Percentiles rank a stretch among this genome's conserved stretches.
Conservation (phyloP, 2,797 vertebrate genomes). For the Siniperca undulata region DNA sequence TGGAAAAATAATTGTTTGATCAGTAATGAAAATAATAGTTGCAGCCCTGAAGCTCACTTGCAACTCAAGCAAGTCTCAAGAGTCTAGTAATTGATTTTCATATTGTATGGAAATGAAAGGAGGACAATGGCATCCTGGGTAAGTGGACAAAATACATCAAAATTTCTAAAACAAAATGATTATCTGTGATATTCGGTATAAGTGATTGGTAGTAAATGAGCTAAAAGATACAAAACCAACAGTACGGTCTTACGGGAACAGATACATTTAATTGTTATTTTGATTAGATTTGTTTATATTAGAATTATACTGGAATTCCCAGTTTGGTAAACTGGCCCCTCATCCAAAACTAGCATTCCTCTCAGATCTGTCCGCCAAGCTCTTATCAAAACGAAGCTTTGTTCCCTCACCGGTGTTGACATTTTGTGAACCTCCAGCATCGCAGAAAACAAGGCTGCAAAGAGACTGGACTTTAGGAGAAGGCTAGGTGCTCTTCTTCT, state of each 20-base stretch:
- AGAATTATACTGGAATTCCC: neutral
- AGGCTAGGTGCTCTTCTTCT: neutral
- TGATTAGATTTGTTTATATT: neutral
- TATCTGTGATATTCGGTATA: neutral
- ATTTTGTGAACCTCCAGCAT: conserved; percentile 1
- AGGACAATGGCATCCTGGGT: neutral
- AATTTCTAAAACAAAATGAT: neutral
- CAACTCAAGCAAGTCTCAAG: neutral
- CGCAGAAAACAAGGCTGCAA: neutral
- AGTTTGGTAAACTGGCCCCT: neutral
- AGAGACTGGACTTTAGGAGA: neutral
- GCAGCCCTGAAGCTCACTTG: neutral
- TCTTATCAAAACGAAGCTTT: conserved; percentile 1
- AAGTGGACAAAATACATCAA: neutral
- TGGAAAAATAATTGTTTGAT: neutral
- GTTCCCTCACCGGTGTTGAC: neutral
- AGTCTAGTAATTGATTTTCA: neutral
- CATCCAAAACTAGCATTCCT: neutral
- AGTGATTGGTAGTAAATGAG: neutral
- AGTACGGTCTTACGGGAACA: neutral
- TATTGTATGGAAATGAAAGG: neutral
- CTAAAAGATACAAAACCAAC: neutral
- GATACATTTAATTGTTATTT: neutral
- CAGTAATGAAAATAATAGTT: neutral
- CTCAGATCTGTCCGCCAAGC: neutral